These are phyloP conservation scores for Eudasyphora cyanicolor DNA, from an alignment of 2,888 invertebrate species.

Conservation along the genomic window DNA sequence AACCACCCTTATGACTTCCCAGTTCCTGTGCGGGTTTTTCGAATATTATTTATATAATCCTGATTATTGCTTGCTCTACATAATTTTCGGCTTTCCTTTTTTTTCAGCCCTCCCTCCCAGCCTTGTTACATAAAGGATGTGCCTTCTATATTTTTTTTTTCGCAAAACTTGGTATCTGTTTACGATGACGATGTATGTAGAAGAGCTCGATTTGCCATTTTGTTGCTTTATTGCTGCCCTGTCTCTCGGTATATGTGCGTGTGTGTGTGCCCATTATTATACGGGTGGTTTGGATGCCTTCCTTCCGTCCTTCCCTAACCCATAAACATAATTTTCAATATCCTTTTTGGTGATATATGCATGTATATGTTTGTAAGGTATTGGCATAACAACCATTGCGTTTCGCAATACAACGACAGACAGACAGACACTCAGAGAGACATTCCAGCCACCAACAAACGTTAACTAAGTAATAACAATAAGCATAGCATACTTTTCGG, in stretches of 20 bases:
- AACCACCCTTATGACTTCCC: constrained; percentile 35
- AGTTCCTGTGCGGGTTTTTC: background rate
- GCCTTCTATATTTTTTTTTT: constrained; percentile 35
- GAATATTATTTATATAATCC: constrained; percentile 39
- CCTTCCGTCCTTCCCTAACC: constrained; percentile 59
- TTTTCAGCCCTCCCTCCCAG: constrained; percentile 36
- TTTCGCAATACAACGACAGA: too few species aligned
- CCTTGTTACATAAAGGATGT: constrained; percentile 44
- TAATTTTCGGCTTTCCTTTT: constrained; percentile 23
- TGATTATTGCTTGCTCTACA: constrained; percentile 43
- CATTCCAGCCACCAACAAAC: constrained; percentile 35
- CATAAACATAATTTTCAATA: constrained; percentile 65
- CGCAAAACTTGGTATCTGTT: constrained; percentile 40
- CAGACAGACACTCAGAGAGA: background rate
- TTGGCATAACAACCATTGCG: constrained; percentile 37
- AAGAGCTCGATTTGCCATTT: constrained; percentile 31
- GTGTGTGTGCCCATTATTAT: background rate
- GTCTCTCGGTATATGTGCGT: background rate
- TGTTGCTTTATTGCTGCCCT: constrained; percentile 20
- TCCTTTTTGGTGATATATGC: constrained; percentile 50
- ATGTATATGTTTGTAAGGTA: too few species aligned
- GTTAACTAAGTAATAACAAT: constrained; percentile 45
- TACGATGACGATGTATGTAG: background rate
- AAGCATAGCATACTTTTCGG: constrained; percentile 60
- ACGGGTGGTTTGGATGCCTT: background rate